A percentile compares a stretch with the other conserved stretches of the same genome.
phyloP scores from a whole-genome alignment of 2,888 invertebrate genomes.

The Cheilosia impressa region DNA sequence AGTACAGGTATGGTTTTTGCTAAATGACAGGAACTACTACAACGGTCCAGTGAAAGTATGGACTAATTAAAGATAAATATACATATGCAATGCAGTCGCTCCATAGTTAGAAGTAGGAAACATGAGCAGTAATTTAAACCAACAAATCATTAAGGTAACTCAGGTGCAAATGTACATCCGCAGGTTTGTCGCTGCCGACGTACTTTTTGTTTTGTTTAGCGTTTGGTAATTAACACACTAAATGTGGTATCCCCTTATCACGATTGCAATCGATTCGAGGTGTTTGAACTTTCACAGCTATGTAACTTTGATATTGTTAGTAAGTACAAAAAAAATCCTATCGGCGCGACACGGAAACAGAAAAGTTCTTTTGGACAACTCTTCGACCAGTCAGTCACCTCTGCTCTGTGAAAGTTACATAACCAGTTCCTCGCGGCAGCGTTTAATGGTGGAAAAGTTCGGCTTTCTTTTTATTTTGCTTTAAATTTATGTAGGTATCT shows the following conservation, averaged over 20 bases:
- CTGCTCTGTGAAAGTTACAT: slow-evolving; percentile 18
- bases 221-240: slow-evolving; percentile 7
- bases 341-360: background rate
- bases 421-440: slow-evolving; percentile 24
- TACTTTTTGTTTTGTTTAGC: background rate
- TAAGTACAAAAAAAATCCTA: slow-evolving; percentile 7
- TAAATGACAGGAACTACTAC: slow-evolving; percentile 1
- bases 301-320: background rate
- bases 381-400: background rate
- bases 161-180: background rate
- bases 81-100: background rate
- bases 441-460: background rate
- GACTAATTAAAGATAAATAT: slow-evolving; percentile 6
- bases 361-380: background rate
- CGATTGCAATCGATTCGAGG: slow-evolving; percentile 34
- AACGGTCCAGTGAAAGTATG: slow-evolving; percentile 30
- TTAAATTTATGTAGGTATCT: background rate
- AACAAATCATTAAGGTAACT: slow-evolving; percentile 7
- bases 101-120: slow-evolving; percentile 28
- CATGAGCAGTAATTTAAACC: background rate
- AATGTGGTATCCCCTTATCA: slow-evolving; percentile 9
- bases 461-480: background rate
- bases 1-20: background rate
- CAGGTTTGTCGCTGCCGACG: background rate
- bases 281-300: slow-evolving; percentile 53